Conservation (phyloP, 2,888 invertebrate genomes). For the Mythimna ferrago region DNA sequence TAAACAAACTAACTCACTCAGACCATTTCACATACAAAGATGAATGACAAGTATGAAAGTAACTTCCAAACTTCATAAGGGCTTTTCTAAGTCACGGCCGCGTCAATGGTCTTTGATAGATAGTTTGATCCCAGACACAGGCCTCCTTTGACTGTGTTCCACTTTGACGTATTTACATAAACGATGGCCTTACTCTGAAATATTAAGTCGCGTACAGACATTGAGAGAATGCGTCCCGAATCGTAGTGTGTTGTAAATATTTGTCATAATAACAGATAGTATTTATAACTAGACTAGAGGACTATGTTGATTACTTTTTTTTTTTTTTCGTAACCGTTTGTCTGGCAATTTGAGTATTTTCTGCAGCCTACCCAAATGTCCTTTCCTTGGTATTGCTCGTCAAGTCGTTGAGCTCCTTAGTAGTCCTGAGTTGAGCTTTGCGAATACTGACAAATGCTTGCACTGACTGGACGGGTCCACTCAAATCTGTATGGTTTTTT, state of each 20-base stretch:
- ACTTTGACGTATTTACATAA: slow-evolving; percentile 51
- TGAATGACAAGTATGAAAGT: slow-evolving; percentile 29
- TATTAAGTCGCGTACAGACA: background rate
- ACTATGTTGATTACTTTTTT: no score
- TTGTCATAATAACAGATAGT: no score
- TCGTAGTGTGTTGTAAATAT: background rate
- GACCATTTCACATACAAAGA: slow-evolving; percentile 14
- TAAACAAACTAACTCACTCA: slow-evolving; percentile 5
- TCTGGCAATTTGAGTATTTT: no score
- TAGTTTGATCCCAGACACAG: slow-evolving; percentile 24
- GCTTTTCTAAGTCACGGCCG: slow-evolving; percentile 36
- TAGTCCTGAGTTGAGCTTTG: no score
- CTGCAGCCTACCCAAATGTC: no score
- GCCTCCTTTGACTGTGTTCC: slow-evolving; percentile 33
- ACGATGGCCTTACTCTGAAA: slow-evolving; percentile 10
- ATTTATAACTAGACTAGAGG: no score
- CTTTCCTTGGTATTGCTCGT: no score
- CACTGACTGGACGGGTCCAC: no score
- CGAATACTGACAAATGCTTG: no score
- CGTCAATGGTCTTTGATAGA: slow-evolving; percentile 42
- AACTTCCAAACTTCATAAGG: slow-evolving; percentile 48
- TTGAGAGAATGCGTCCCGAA: background rate
- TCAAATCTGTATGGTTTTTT: no score
- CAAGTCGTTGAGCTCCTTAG: no score
- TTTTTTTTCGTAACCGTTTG: no score